These are phyloP conservation scores for Pangasius mekongensis DNA, from an alignment of 2,797 vertebrate genomes.

Conservation along the genomic window DNA sequence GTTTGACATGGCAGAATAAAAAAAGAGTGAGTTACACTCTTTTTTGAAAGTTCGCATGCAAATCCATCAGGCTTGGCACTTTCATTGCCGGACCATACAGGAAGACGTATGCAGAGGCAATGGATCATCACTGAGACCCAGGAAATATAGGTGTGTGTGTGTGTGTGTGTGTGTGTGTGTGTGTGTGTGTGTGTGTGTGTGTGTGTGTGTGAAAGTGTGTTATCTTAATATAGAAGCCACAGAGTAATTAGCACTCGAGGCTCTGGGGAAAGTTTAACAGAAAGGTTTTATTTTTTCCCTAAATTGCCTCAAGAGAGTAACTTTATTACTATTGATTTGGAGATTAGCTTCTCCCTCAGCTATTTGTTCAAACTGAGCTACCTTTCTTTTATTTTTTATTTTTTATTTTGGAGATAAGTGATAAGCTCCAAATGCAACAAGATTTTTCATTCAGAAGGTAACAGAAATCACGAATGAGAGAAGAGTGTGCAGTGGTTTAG, in stretches of 20 bases:
- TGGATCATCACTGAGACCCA: constrained; percentile 53
- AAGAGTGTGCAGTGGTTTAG: neutral
- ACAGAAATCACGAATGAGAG: neutral
- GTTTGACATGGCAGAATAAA: constrained; percentile 68
- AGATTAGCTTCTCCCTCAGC: constrained; percentile 38
- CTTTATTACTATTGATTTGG: constrained; percentile 49
- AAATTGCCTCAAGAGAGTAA: constrained; percentile 43
- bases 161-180: constrained; percentile 10
- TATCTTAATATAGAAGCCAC: constrained; percentile 37
- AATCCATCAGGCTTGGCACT: constrained; percentile 57
- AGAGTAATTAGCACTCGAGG: constrained; percentile 43
- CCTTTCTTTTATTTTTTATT: neutral
- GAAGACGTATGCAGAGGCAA: constrained; percentile 60
- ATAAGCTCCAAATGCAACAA: constrained; percentile 18
- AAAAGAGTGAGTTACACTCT: constrained; percentile 55
- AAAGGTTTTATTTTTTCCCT: constrained; percentile 41
- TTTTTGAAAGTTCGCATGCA: constrained; percentile 58
- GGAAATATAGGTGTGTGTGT: neutral
- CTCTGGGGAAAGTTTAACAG: constrained; percentile 44
- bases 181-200: constrained; percentile 14
- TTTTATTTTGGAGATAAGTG: neutral
- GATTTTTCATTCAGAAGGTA: neutral
- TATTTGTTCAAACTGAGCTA: constrained; percentile 37
- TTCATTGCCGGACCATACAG: constrained; percentile 58
- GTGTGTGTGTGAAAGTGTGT: constrained; percentile 19